phyloP scores from a whole-genome alignment of 1,140 invertebrate species.

The Brachystomella parvula region DNA sequence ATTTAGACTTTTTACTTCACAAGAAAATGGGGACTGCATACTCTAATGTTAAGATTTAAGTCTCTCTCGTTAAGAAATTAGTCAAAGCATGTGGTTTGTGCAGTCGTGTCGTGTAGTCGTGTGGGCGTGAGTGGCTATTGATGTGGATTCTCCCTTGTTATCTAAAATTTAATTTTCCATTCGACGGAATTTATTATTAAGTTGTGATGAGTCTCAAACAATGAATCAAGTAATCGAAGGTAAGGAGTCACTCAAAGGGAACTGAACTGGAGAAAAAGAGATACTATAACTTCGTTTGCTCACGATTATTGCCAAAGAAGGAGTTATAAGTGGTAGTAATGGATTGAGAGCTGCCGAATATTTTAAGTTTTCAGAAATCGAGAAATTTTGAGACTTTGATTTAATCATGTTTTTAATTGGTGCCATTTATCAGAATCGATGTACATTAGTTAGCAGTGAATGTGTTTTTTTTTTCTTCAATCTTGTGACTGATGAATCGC shows the following conservation, averaged over 20 bases:
- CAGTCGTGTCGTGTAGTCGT: not conserved
- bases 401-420: not conserved
- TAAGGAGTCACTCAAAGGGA: not conserved
- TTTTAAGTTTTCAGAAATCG: not conserved
- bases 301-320: conserved; percentile 7
- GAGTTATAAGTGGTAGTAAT: too few species aligned
- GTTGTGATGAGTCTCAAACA: conserved; percentile 4
- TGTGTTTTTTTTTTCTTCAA: not conserved
- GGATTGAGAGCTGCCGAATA: not conserved
- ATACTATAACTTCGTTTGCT: not conserved
- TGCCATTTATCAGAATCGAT: not conserved
- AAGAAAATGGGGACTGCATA: too few species aligned
- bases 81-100: not conserved
- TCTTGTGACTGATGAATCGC: not conserved
- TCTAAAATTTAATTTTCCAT: not conserved
- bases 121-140: not conserved
- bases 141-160: not conserved
- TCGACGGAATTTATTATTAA: not conserved
- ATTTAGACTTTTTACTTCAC: too few species aligned
- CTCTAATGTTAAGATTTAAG: not conserved
- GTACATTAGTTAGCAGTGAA: not conserved
- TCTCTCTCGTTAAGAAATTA: not conserved
- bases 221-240: not conserved
- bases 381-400: not conserved
- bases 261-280: conserved; percentile 1